Evolutionary conservation across 2,888 invertebrate species (phyloP).

Genomic region (Blastobasis lacticolella): DNA sequence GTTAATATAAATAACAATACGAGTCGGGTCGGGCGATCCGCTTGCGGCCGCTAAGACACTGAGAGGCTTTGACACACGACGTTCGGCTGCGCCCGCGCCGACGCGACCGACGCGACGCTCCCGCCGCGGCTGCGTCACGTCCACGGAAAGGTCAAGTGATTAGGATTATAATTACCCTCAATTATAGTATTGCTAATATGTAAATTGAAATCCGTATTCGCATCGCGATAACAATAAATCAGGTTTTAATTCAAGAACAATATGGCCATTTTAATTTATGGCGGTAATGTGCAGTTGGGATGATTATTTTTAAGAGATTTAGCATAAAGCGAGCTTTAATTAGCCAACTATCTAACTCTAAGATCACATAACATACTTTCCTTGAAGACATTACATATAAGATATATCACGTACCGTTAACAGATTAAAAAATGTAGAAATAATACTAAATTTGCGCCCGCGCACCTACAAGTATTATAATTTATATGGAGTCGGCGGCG

Average conservation of each 20-base stretch:
- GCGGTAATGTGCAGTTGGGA: no score
- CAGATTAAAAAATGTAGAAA: constrained; percentile 33
- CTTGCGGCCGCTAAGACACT: constrained; percentile 58
- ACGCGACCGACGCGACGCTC: no score
- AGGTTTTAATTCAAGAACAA: constrained; percentile 1
- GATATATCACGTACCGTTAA: constrained; percentile 34
- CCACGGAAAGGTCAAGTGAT: no score
- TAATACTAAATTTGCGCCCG: constrained; percentile 48
- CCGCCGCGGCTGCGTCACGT: no score
- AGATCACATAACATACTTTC: constrained; percentile 8
- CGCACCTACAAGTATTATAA: constrained; percentile 27
- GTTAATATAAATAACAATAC: constrained; percentile 70
- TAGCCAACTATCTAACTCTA: neutral
- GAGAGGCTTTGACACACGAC: constrained; percentile 63
- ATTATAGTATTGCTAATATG: neutral
- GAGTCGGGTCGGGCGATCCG: constrained; percentile 44
- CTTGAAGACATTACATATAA: constrained; percentile 22
- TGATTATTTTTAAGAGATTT: no score
- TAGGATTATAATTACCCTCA: no score
- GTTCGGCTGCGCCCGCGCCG: neutral
- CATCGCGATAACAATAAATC: constrained; percentile 3
- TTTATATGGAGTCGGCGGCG: constrained; percentile 16
- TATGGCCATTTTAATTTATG: neutral
- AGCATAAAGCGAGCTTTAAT: no score
- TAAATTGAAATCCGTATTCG: neutral